Base-by-base conservation (phyloP, 2,113 vertebrate species). In the Columbina picui region DNA sequence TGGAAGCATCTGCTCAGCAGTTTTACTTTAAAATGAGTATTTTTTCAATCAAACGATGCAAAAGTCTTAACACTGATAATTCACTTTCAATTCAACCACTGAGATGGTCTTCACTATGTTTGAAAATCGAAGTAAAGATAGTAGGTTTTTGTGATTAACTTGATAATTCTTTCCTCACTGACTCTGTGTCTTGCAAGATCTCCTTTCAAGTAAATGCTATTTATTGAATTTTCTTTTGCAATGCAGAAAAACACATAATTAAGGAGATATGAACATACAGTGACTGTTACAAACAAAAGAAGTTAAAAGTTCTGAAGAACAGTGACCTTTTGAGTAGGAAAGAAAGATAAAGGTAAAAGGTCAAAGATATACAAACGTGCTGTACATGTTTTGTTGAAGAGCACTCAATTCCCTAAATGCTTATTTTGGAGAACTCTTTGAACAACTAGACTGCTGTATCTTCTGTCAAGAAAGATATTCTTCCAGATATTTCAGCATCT, bases 291-390 rank as follows among this genome's bases (percentile, higher is more conserved):
- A 94, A 95, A 95, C 56, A 94, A 86, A 91, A 86, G 79, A 70
- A 93, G 94, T 88, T 83, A 86, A 47, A 96, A 92, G 93, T 64
- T 80, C 90, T 75, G 38, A 34, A 67, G 96, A 94, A 84, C 95
- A 84, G 30, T 75, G 92, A 97, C 85, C 94, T 88, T 83, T 70
- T 32, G 52, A 47, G 39, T 74, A 71, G 39, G 69, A 73, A 82
- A 78, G 34, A 39, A 59, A 96, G 88, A 96, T 96, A 95, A 96
- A 94, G 93, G 92, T 92, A 97, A 94, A 95, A 95, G 87, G 85
- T 92, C 71, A 90, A 63, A 93, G 79, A 89, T 53, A 92, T 8
- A 77, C 26, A 74, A 34, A 85, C 25, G 52, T 68, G 36, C 84
- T 25, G 15, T 12, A 52, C 68, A 18, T 2, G 3, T 41, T 92